Conservation (phyloP, 2,797 vertebrate genomes). For the Sebastes nivosus region DNA sequence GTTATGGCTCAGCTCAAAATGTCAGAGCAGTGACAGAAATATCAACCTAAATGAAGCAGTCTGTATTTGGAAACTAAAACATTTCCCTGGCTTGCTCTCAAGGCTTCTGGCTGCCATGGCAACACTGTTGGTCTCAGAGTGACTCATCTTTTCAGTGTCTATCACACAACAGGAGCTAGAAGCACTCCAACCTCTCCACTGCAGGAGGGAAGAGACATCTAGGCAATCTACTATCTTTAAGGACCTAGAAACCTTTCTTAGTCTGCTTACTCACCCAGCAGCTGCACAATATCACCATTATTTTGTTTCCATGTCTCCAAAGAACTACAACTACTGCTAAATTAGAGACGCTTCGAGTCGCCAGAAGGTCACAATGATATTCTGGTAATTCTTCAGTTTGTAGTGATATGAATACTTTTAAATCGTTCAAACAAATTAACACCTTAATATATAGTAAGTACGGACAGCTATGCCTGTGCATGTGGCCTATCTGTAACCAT, state of each 20-base stretch:
- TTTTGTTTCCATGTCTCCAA: no score
- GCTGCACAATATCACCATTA: background rate
- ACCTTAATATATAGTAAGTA: background rate
- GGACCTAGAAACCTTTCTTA: slow-evolving; percentile 27
- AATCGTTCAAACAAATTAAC: background rate
- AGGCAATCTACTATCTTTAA: slow-evolving; percentile 41
- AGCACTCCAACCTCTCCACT: slow-evolving; percentile 61
- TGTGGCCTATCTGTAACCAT: background rate
- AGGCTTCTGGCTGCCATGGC: slow-evolving; percentile 78
- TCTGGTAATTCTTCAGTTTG: background rate
- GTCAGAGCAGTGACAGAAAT: slow-evolving; percentile 55
- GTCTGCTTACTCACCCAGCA: background rate
- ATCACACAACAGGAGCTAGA: slow-evolving; percentile 70
- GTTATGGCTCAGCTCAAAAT: slow-evolving; percentile 40
- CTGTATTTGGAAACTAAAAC: slow-evolving; percentile 74
- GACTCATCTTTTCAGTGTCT: slow-evolving; percentile 80
- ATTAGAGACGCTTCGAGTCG: no score
- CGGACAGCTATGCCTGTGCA: background rate
- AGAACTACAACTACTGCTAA: no score
- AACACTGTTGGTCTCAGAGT: slow-evolving; percentile 76
- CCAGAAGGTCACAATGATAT: background rate
- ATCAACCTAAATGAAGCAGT: slow-evolving; percentile 58
- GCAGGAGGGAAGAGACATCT: slow-evolving; percentile 61
- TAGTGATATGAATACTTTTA: background rate
- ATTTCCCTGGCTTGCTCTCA: slow-evolving; percentile 68